Evolutionary conservation across 2,888 invertebrate species (phyloP).

Genomic region (Mythimna impura): DNA sequence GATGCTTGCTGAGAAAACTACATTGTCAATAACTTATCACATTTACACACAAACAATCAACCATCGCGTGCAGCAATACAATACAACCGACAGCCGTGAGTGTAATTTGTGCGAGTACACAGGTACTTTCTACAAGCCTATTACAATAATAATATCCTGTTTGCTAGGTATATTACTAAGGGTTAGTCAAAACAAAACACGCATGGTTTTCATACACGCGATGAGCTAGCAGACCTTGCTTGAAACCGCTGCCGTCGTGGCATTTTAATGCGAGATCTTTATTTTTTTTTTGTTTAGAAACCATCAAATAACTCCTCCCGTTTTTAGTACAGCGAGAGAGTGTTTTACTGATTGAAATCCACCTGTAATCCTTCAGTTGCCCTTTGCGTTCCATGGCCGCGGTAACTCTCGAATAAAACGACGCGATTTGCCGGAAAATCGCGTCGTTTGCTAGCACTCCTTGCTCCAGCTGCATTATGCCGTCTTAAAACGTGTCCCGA

Average conservation of each 20-base stretch:
- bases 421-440: no score
- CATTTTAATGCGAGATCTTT: conserved; percentile 10
- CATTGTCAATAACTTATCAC: conserved; percentile 13
- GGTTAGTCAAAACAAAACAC: background rate
- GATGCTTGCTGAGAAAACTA: background rate
- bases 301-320: no score
- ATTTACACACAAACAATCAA: conserved; percentile 24
- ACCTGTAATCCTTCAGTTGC: no score
- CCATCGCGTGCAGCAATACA: conserved; percentile 50
- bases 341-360: no score
- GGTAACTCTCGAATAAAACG: no score
- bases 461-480: conserved; percentile 11
- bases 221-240: background rate
- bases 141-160: conserved; percentile 54
- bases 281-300: no score
- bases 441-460: background rate
- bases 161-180: conserved; percentile 12
- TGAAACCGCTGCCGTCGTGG: background rate
- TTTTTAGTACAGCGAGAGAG: no score
- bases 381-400: no score
- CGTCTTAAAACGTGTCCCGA: conserved; percentile 15
- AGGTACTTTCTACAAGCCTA: conserved; percentile 48
- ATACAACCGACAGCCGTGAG: conserved; percentile 38
- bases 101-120: conserved; percentile 40
- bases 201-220: conserved; percentile 13